Base-by-base conservation (phyloP, 2,113 vertebrate genomes). In the Columbina picui region DNA sequence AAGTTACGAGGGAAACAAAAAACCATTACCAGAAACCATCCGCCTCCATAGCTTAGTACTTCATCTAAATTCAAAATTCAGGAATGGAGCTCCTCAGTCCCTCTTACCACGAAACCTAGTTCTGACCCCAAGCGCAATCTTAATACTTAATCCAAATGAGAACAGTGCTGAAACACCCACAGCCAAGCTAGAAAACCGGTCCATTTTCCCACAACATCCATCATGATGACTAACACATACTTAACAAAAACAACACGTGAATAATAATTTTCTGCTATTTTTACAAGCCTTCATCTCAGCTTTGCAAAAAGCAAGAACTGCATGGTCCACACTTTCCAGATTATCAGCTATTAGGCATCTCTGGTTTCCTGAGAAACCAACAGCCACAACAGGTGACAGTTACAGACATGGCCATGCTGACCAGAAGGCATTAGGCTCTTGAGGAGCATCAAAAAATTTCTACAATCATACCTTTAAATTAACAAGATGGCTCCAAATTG, bases 391-490 rank as follows among this genome's bases (percentile, higher is more conserved):
- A 52, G 2, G 9, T 12, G 32, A 43, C 21, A n/a, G 18, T 10
- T 18, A 69, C 9, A 36, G 30, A 14, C 0, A 0, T 21, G 34
- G n/a, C 26, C 2, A 13, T 10, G 27, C 59, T 52, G 52, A 38
- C 19, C 74, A 73, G 50, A n/a, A 50, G 5, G 57, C 22, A 10
- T 25, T 10, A n/a, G 13, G 50, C 29, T 78, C 65, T 14, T 38
- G 27, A 79, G 65, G 25, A 52, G 3, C 15, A 18, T 36, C 1
- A 0, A 57, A 38, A 43, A 2, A 25, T 14, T 78, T n/a, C 43
- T 38, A 3, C 45, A 38, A 52, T 43, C 19, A 7, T 50, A 43
- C 32, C 23, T 73, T 17, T 52, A 59, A 65, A 71, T 52, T 38
- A 59, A 56, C 18, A 78, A 52, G 36, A 52, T n/a, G 23, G 23